Evolutionary conservation across 2,113 vertebrate species (phyloP), one percentile per base, ranked within the genome.

Genomic region (Motacilla tschutschensis): DNA sequence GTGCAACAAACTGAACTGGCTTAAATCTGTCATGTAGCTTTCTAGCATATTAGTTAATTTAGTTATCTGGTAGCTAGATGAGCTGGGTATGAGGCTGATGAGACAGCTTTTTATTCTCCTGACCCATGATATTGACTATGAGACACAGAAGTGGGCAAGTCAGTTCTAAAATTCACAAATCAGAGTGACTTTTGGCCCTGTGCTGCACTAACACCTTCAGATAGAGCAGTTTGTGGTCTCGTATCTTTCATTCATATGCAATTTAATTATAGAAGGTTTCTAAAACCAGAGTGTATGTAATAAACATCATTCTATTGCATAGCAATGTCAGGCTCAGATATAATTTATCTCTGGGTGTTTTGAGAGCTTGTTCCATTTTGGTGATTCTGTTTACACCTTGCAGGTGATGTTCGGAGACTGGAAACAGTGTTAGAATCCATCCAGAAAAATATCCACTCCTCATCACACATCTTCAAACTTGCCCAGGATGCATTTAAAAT

Each of bases 381-480:
- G 15, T 90, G 47, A 83, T 62, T 41, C 33, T 92, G 40, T 57
- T 78, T 94, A 58, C 67, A 62, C 38, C 8, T 92, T 90, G 69
- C 96, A 99, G 99, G 99, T 83, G 99, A 99, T 96, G 98, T 98
- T 97, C 98, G 96, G 89, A 98, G 98, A 88, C 97, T 99, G 93
- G 99, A 99, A 98, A 98, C 98, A 84, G 97, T 98, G 78, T 97
- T 98, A 97, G 98, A 98, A 96, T 98, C 98, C 86, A 98, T 98
- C 62, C 97, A 98, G 95, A 98, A 98, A 94, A 98, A 98, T 81
- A 98, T 98, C 85, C 98, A 99, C 97, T 99, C 99, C 87, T 99
- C 98, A 89, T 98, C 98, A 75, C 98, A 99, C 95, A 99, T 99
- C 95, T 99, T 99, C 97, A 98, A 99, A 95, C 98, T 98, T 88